Percentiles rank a stretch among this genome's conserved stretches.
Conservation (phyloP, 2,797 vertebrate species). For the Helarctos malayanus region DNA sequence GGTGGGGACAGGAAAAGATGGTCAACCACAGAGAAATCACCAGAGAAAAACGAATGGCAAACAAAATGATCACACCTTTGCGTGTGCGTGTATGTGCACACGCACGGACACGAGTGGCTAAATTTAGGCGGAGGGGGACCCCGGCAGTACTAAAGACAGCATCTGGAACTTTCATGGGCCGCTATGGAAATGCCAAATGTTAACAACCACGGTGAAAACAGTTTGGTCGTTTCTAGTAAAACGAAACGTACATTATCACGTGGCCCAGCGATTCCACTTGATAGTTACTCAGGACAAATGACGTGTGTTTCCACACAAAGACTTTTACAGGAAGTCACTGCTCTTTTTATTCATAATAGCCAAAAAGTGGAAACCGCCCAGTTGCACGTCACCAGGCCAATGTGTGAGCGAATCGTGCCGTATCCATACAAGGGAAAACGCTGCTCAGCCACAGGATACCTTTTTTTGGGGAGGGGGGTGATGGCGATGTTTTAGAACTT, state of each 20-base stretch:
- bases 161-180: background rate
- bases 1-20: background rate
- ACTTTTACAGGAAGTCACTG: background rate
- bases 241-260: background rate
- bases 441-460: background rate
- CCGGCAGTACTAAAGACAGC: too few relatives aligned
- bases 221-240: background rate
- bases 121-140: background rate
- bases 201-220: background rate
- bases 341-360: background rate
- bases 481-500: background rate
- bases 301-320: background rate
- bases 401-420: background rate
- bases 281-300: background rate
- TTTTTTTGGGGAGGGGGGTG: background rate
- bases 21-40: background rate
- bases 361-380: background rate
- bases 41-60: background rate
- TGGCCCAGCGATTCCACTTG: background rate
- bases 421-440: fast-evolving
- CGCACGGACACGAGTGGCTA: too few relatives aligned
- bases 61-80: background rate
- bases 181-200: background rate
- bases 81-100: background rate
- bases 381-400: background rate